A percentile compares a stretch with the other conserved stretches of the same genome.
phyloP scores from a whole-genome alignment of 2,113 vertebrate species.

The Tyto alba region DNA sequence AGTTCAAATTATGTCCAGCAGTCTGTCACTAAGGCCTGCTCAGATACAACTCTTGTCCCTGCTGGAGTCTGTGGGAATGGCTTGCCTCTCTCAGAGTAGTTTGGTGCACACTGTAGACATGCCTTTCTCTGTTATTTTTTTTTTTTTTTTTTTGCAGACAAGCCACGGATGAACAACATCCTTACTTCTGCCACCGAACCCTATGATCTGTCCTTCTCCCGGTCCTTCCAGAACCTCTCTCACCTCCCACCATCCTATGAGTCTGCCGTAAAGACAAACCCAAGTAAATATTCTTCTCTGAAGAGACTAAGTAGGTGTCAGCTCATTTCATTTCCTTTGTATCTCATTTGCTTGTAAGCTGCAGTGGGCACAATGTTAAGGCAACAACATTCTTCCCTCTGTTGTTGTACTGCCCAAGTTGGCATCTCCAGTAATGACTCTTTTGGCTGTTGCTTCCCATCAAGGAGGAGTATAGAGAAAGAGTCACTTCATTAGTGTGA shows the following conservation, averaged over 20 bases:
- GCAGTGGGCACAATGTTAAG: neutral
- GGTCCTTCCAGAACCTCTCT: constrained; percentile 98
- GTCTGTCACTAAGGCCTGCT: neutral
- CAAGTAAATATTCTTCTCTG: constrained; percentile 95
- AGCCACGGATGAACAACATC: constrained; percentile 92
- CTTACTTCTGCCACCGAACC: constrained; percentile 97
- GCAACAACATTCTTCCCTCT: neutral
- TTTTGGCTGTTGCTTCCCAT: neutral
- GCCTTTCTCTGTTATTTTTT: neutral
- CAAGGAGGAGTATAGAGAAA: neutral
- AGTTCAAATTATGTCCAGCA: neutral
- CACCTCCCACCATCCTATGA: constrained; percentile 97
- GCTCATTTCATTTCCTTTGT: constrained; percentile 22
- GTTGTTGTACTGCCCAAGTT: neutral
- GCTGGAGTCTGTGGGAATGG: neutral
- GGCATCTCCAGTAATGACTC: neutral
- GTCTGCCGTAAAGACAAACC: constrained; percentile 91
- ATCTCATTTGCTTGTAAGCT: neutral
- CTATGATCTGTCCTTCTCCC: constrained; percentile 96
- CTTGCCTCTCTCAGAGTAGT: neutral
- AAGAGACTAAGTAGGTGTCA: constrained; percentile 94
- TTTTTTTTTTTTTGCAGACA: constrained; percentile 78
- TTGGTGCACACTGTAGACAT: neutral
- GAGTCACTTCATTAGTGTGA: neutral
- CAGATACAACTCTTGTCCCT: neutral